Conservation (phyloP, 2,888 invertebrate genomes). For the Diadegma fenestrale region DNA sequence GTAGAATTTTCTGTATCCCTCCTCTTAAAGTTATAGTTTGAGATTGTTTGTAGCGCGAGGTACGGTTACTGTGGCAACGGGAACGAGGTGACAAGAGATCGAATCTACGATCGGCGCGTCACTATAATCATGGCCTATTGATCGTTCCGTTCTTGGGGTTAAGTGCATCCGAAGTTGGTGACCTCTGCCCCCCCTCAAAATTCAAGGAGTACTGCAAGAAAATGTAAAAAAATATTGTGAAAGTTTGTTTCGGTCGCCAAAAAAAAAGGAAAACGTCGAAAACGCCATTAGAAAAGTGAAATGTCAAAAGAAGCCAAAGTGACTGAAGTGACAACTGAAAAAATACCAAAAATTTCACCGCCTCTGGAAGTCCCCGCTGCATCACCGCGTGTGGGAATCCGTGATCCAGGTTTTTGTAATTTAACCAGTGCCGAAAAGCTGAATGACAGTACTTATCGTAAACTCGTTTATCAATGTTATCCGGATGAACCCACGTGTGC, state of each 20-base stretch:
- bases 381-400: constrained; percentile 71
- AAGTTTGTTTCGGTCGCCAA: constrained; percentile 9
- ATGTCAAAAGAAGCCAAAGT: constrained; percentile 23
- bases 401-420: constrained; percentile 74
- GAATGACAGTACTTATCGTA: constrained; percentile 77
- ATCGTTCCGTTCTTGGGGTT: constrained; percentile 29
- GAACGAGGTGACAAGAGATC: constrained; percentile 47
- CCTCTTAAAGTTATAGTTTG: constrained; percentile 31
- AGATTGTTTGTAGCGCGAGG: constrained; percentile 39
- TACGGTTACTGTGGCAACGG: constrained; percentile 62
- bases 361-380: constrained; percentile 70
- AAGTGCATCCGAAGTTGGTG: constrained; percentile 38
- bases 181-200: constrained; percentile 50
- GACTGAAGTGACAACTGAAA: not conserved
- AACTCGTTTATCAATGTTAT: constrained; percentile 75
- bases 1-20: not conserved
- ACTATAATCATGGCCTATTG: constrained; percentile 44
- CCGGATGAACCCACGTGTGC: constrained; percentile 77
- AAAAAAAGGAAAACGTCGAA: constrained; percentile 32
- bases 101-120: constrained; percentile 34
- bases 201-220: constrained; percentile 30
- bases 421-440: constrained; percentile 80
- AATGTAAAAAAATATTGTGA: not conserved
- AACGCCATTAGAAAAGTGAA: constrained; percentile 5
- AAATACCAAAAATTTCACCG: constrained; percentile 27